Evolutionary conservation across 2,113 vertebrate genomes (phyloP).

Genomic region (Enhydra lutris): DNA sequence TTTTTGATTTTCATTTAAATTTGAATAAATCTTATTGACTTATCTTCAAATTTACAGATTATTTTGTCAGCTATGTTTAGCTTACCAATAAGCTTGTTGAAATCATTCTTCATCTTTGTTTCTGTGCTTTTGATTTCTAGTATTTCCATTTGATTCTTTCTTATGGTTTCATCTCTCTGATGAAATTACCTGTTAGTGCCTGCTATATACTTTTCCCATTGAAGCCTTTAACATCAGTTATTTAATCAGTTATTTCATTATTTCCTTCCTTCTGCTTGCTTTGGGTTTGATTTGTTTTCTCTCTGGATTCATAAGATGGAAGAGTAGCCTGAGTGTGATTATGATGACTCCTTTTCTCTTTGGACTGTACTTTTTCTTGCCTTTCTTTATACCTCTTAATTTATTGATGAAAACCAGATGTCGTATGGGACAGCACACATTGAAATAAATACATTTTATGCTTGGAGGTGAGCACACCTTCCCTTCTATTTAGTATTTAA

Average conservation of each 20-base stretch:
- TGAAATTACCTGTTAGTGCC: not conserved
- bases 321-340: not conserved
- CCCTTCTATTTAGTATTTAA: not conserved
- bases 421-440: not conserved
- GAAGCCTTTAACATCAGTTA: not conserved
- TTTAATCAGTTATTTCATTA: not conserved
- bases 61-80: not conserved
- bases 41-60: not conserved
- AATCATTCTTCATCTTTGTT: not conserved
- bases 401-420: not conserved
- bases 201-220: not conserved
- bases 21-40: not conserved
- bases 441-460: not conserved
- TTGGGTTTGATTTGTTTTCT: not conserved
- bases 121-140: not conserved
- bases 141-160: not conserved
- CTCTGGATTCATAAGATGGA: not conserved
- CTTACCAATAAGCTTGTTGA: not conserved
- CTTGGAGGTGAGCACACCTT: not conserved
- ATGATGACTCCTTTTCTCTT: not conserved
- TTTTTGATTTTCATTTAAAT: not conserved
- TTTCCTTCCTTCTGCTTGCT: not conserved
- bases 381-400: not conserved
- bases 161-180: not conserved
- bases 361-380: not conserved